Base-by-base conservation (phyloP, 2,888 invertebrate genomes). In the Tridacna crocea region DNA sequence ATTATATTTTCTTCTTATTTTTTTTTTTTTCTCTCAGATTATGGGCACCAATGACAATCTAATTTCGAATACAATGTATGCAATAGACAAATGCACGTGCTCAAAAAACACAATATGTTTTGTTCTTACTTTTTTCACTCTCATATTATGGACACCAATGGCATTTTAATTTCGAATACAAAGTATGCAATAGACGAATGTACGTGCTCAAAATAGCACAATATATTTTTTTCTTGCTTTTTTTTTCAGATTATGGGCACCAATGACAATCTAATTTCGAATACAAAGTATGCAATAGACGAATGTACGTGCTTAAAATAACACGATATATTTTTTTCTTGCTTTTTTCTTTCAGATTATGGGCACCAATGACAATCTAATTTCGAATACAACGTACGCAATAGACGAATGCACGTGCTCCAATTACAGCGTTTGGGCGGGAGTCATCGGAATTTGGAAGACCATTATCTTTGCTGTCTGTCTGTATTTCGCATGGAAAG, bases 401-500 rank as follows among this genome's bases (percentile, higher is more conserved):
- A 77, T 89, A 13, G 87, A 82, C n/a, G 84, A 85, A 48, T 90
- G 91, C 75, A 78, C 72, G 3, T 90, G 88, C 58, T 60, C 79
- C 11, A 86, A 89, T 58, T 70, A 84, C n/a, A 81, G 84, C 0
- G 76, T 89, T 12, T 92, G 92, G 92, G 65, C 89, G 8, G 84
- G 88, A 13, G 80, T 86, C 12, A 58, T 92, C 15, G 74, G 89
- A 36, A 26, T 89, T n/a, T 90, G 90, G 88, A 92, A 92, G 79
- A 79, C 86, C 4, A 74, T 83, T 15, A 51, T 90, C n/a, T 79
- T 91, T 51, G 77, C 84, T 4, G 80, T 82, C 47, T 91, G 91
- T n/a, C 82, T 91, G 15, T 88, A 87, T 63, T 86, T 92, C n/a
- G 88, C 91, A 3, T 92, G 92, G 92, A 87, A 89, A 78, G 90